phyloP scores from a whole-genome alignment of 2,113 vertebrate species.

The Mus pahari region DNA sequence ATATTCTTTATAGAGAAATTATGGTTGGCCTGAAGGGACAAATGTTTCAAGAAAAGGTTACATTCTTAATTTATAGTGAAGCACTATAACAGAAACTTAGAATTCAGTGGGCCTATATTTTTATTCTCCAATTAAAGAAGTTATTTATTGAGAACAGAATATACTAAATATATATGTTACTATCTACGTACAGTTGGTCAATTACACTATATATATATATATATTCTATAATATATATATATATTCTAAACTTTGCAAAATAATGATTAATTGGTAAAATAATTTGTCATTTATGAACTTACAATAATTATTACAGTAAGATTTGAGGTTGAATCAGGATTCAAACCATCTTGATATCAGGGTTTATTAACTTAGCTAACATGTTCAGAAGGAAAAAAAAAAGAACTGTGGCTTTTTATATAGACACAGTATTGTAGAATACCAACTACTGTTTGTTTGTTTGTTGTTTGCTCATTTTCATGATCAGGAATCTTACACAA shows the following conservation, averaged over 20 bases:
- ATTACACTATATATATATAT: not conserved
- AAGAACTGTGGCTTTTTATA: too few species aligned
- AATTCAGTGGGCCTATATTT: not conserved
- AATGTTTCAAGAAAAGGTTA: not conserved
- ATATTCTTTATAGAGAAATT: not conserved
- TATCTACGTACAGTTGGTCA: fast-evolving
- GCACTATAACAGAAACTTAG: not conserved
- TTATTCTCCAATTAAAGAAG: not conserved
- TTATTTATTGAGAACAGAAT: not conserved
- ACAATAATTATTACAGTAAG: not conserved
- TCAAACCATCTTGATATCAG: not conserved
- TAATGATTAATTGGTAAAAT: not conserved
- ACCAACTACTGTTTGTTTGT: not conserved
- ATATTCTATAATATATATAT: too few species aligned
- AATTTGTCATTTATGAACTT: not conserved
- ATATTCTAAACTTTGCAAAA: not conserved
- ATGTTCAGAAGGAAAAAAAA: not conserved
- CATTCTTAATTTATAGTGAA: not conserved
- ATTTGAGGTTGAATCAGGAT: not conserved
- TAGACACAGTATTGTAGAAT: not conserved
- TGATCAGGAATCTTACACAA: not conserved
- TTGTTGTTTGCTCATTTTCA: not conserved
- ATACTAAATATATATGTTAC: not conserved
- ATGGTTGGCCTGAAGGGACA: not conserved
- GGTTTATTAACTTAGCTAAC: not conserved